Base-by-base conservation (phyloP, 2,888 invertebrate genomes). In the Zonitis immaculata region DNA sequence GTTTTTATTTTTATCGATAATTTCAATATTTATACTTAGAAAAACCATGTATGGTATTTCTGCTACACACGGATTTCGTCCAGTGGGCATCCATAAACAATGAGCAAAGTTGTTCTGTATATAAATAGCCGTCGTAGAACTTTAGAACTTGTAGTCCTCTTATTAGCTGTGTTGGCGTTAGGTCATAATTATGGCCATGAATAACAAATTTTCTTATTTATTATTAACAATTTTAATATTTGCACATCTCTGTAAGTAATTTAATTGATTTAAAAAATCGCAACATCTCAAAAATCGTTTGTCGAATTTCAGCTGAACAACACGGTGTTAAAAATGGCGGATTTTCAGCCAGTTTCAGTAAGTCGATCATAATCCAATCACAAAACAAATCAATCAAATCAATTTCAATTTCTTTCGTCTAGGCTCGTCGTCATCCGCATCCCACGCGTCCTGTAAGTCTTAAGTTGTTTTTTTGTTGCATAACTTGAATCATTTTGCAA, bases 371-470 rank as follows among this genome's bases (percentile, higher is more conserved):
- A n/a, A n/a, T n/a, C n/a, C n/a, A n/a, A n/a, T n/a, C n/a, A n/a
- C n/a, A n/a, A n/a, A n/a, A n/a, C n/a, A n/a, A n/a, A n/a, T n/a
- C n/a, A n/a, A n/a, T n/a, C n/a, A n/a, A n/a, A n/a, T n/a, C n/a
- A n/a, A n/a, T n/a, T n/a, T n/a, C n/a, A n/a, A n/a, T n/a, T n/a
- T n/a, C n/a, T n/a, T n/a, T n/a, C n/a, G n/a, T n/a, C n/a, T 22
- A 56, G 56, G 56, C 30, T 45, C 49, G 6, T 56, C 56, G 6
- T 49, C 56, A 7, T 25, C 52, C 8, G 22, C 52, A 6, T 49
- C 56, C 2, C 50, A 52, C 20, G 50, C 56, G 3, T 52, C 56
- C n/a, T 57, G 57, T 56, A 50, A 53, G 56, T 56, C 9, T 20
- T 14, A 25, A n/a, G n/a, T n/a, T n/a, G n/a, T n/a, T 12, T 43